A percentile compares a stretch with the other conserved stretches of the same genome.
Conservation (phyloP, 2,888 invertebrate genomes). For the Agrochola macilenta region DNA sequence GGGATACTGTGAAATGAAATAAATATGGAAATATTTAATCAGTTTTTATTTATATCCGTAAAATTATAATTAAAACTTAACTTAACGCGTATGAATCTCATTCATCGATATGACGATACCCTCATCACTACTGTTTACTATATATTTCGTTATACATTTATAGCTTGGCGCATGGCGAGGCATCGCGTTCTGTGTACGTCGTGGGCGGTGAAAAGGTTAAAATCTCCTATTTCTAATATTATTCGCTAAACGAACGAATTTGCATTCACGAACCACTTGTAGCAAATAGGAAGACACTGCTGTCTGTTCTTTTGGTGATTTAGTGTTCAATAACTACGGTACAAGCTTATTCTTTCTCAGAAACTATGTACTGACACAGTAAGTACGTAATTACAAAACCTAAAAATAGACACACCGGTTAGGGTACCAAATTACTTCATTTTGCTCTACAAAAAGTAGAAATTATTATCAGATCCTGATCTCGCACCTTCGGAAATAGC, state of each 20-base stretch:
- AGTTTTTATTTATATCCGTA: too few species aligned
- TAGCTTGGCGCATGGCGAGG: too few species aligned
- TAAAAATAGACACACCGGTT: constrained; percentile 3
- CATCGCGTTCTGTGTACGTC: too few species aligned
- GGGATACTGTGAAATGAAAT: too few species aligned
- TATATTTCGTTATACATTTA: too few species aligned
- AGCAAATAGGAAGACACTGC: neutral
- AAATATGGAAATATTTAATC: too few species aligned
- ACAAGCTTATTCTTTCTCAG: neutral
- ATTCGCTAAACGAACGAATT: neutral
- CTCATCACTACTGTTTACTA: too few species aligned
- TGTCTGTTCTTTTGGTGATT: neutral
- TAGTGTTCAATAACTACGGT: neutral
- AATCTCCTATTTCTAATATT: neutral
- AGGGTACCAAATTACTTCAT: constrained; percentile 20
- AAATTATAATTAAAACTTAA: too few species aligned
- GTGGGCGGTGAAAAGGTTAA: too few species aligned
- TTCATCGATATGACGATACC: too few species aligned
- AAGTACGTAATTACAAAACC: constrained; percentile 8
- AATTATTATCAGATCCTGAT: constrained; percentile 45
- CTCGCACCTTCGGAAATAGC: constrained; percentile 55
- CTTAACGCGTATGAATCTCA: too few species aligned
- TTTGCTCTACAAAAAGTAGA: constrained; percentile 17
- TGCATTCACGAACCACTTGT: neutral
- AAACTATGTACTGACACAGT: neutral